phyloP scores from a whole-genome alignment of 2,888 invertebrate genomes.

The Polyploca ridens region DNA sequence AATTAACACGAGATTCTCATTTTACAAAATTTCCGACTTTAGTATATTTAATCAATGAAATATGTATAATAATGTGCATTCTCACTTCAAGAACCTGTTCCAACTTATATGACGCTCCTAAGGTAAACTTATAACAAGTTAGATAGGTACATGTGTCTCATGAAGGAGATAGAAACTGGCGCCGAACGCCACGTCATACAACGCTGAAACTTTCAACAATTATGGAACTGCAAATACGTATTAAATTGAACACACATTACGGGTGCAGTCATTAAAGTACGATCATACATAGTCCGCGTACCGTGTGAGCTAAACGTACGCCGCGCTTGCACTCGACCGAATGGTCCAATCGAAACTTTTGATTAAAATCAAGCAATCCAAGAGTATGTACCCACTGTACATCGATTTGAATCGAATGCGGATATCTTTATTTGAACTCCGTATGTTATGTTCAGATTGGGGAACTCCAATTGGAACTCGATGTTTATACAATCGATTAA shows the following conservation, averaged over 20 bases:
- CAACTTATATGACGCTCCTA: slow-evolving; percentile 39
- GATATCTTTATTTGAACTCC: slow-evolving; percentile 80
- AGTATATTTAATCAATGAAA: neutral
- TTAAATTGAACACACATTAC: slow-evolving; percentile 76
- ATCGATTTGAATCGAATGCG: slow-evolving; percentile 63
- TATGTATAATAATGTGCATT: slow-evolving; percentile 35
- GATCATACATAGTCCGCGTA: slow-evolving; percentile 51
- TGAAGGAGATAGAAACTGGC: slow-evolving; percentile 38
- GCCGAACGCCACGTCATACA: slow-evolving; percentile 42
- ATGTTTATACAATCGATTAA: slow-evolving; percentile 72
- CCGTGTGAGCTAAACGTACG: slow-evolving; percentile 50
- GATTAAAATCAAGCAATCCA: slow-evolving; percentile 83
- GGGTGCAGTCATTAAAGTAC: slow-evolving; percentile 68
- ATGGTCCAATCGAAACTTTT: slow-evolving; percentile 81
- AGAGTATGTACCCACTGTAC: slow-evolving; percentile 48
- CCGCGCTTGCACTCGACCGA: slow-evolving; percentile 65
- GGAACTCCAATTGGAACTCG: slow-evolving; percentile 60
- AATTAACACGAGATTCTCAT: neutral
- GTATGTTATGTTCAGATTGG: slow-evolving; percentile 70
- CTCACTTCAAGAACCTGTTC: slow-evolving; percentile 24
- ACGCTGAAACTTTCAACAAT: slow-evolving; percentile 66
- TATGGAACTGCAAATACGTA: slow-evolving; percentile 73
- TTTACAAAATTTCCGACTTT: neutral
- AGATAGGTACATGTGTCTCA: slow-evolving; percentile 41
- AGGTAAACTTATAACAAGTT: slow-evolving; percentile 70